Percentiles rank a stretch among this genome's conserved stretches.
These are phyloP conservation scores for Empis livida DNA, from an alignment of 2,888 invertebrate genomes.

Conservation along the genomic window DNA sequence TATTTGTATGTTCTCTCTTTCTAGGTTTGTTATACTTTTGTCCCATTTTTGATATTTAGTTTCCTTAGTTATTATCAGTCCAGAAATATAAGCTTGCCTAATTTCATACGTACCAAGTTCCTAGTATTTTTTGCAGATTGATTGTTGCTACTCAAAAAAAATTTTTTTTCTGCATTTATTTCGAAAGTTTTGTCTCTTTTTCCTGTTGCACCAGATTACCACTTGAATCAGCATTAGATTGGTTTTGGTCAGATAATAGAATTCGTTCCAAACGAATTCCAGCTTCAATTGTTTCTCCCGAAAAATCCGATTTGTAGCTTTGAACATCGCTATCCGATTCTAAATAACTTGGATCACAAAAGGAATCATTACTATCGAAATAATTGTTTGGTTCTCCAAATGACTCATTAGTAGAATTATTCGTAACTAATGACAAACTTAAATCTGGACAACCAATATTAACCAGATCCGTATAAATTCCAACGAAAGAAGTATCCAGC, in stretches of 20 bases:
- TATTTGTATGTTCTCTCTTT: background rate
- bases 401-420: background rate
- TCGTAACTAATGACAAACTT: no score
- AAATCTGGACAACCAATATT: no score
- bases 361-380: background rate
- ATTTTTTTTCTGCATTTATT: background rate
- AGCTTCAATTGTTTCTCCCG: no score
- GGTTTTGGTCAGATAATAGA: no score
- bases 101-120: background rate
- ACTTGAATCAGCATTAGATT: background rate
- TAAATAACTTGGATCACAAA: background rate
- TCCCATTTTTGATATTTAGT: background rate
- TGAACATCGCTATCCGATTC: background rate
- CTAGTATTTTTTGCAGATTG: background rate
- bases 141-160: background rate
- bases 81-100: background rate
- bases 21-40: background rate
- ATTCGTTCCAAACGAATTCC: no score
- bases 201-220: background rate
- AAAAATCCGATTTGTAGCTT: no score
- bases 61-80: background rate
- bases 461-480: no score
- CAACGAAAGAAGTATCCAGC: background rate
- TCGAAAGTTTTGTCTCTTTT: background rate
- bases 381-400: background rate